Percentiles rank a stretch among this genome's conserved stretches.
Evolutionary conservation across 2,797 vertebrate genomes (phyloP).

Genomic region (Melanotaenia trifasciata): DNA sequence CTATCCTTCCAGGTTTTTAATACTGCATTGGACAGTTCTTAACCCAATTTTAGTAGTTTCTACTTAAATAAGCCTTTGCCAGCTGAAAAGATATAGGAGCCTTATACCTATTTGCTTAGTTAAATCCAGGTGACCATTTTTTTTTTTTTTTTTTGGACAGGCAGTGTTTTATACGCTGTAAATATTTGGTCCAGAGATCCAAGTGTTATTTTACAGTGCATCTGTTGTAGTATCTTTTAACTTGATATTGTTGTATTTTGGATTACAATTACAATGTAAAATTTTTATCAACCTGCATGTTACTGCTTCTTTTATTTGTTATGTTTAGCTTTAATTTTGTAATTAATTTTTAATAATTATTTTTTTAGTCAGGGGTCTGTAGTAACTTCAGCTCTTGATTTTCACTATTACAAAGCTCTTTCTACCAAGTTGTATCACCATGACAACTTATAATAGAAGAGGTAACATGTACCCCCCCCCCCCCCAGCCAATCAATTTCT

Average conservation of each 20-base stretch:
- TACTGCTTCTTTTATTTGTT: neutral
- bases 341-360: neutral
- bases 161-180: neutral
- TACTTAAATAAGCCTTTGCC: no score
- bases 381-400: neutral
- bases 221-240: neutral
- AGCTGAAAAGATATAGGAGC: no score
- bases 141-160: no score
- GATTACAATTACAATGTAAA: neutral
- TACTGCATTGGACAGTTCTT: no score
- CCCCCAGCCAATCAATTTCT: neutral
- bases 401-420: neutral
- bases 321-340: neutral
- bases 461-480: neutral
- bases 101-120: no score
- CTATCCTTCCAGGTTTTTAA: no score
- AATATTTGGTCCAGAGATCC: neutral
- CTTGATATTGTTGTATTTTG: neutral
- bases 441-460: neutral
- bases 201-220: neutral
- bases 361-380: neutral
- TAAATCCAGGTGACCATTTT: no score
- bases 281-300: neutral
- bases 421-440: neutral
- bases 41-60: no score